Conservation (phyloP, 2,888 invertebrate species). For the Lithophane ornitopus region DNA sequence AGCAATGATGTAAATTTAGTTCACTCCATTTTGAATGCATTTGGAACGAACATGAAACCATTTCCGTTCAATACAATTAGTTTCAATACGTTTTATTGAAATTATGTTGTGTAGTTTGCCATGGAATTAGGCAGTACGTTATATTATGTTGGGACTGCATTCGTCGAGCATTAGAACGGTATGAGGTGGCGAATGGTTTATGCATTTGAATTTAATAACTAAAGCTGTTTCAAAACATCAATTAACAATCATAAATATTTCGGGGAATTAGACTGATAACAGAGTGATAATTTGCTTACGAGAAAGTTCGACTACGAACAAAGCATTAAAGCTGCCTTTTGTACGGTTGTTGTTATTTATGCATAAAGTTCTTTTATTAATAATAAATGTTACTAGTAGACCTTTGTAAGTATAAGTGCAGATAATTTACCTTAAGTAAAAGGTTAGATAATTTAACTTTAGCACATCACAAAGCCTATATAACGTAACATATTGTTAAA, state of each 20-base stretch:
- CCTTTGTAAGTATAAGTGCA: neutral
- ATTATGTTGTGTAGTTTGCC: constrained; percentile 47
- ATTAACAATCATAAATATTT: neutral
- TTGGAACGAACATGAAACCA: constrained; percentile 14
- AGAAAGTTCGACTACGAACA: neutral
- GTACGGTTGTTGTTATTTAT: neutral
- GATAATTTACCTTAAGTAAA: neutral
- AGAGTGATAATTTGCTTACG: neutral
- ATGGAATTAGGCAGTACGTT: constrained; percentile 24
- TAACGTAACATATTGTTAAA: constrained; percentile 33
- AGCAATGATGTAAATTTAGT: constrained; percentile 44
- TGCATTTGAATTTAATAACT: no score
- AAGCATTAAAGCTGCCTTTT: neutral
- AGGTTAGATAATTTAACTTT: constrained; percentile 1
- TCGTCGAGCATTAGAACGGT: constrained; percentile 22
- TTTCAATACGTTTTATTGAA: constrained; percentile 59
- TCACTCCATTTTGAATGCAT: constrained; percentile 53
- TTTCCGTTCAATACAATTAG: constrained; percentile 43
- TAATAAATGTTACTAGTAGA: neutral
- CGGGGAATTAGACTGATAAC: neutral
- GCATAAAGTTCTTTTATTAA: neutral
- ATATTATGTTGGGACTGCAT: constrained; percentile 19
- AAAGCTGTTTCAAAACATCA: no score
- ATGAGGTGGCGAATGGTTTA: constrained; percentile 32
- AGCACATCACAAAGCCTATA: constrained; percentile 15